Conservation (phyloP, 2,888 invertebrate genomes). For the Acleris literana region DNA sequence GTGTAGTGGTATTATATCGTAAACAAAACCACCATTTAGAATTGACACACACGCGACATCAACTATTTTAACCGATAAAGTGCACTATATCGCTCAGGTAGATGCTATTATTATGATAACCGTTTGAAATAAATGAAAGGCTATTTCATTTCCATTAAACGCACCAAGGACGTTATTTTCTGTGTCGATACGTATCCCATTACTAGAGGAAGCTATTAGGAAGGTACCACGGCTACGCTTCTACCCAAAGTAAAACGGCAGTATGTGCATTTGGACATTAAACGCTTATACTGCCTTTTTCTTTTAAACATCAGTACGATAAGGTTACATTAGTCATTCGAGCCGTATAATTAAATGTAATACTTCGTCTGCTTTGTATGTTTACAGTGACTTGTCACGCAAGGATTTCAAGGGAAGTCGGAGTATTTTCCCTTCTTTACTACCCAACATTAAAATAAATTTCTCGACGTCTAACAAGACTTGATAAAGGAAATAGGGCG, state of each 20-base stretch:
- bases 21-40: no score
- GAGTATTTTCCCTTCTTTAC: constrained; percentile 32
- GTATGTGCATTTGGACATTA: no score
- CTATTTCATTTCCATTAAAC: constrained; percentile 48
- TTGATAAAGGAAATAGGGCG: constrained; percentile 12
- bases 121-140: constrained; percentile 48
- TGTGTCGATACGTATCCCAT: constrained; percentile 45
- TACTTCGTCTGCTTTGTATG: constrained; percentile 61
- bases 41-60: no score
- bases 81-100: no score
- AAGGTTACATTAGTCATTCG: constrained; percentile 40
- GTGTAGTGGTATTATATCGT: no score
- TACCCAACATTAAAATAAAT: constrained; percentile 28
- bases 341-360: constrained; percentile 73
- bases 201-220: constrained; percentile 45
- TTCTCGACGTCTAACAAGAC: constrained; percentile 19
- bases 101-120: constrained; percentile 27
- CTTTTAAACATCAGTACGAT: constrained; percentile 27
- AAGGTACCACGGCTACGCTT: constrained; percentile 23
- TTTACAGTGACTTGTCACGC: constrained; percentile 71
- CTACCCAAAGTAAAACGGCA: no score
- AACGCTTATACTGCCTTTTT: no score
- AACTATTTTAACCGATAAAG: no score
- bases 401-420: constrained; percentile 48
- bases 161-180: constrained; percentile 54